Percentiles rank a stretch among this genome's conserved stretches.
Conservation (phyloP, 2,888 invertebrate species). For the Leptopterna dolabrata region DNA sequence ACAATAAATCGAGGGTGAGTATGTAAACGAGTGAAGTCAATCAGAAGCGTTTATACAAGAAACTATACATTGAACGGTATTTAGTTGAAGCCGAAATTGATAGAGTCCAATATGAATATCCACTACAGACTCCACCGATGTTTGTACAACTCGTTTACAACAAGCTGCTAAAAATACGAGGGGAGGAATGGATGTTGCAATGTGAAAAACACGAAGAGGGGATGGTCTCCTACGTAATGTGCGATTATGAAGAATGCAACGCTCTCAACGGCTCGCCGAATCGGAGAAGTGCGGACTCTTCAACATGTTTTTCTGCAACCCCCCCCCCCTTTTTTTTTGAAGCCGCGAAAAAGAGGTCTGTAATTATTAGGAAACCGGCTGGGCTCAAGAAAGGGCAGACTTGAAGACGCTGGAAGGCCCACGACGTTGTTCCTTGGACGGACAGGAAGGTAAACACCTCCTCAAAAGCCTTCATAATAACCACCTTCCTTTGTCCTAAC, state of each 20-base stretch:
- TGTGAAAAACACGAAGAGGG: no score
- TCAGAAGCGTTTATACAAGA: no score
- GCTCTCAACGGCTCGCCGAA: background rate
- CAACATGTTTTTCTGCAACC: background rate
- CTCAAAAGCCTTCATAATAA: constrained; percentile 25
- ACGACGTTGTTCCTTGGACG: background rate
- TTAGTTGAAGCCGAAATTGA: no score
- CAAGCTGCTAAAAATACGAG: no score
- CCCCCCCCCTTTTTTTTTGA: background rate
- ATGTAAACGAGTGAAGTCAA: no score
- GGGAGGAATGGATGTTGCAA: no score
- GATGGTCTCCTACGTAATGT: background rate
- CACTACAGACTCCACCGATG: no score
- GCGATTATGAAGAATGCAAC: background rate
- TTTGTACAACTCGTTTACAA: no score
- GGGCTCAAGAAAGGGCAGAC: constrained; percentile 5
- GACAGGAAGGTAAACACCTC: constrained; percentile 41
- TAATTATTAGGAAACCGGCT: background rate
- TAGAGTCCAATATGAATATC: no score
- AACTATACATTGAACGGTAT: no score
- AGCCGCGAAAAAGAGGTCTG: constrained; percentile 1
- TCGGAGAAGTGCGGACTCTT: background rate
- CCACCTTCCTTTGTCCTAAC: constrained; percentile 26
- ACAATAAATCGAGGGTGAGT: no score
- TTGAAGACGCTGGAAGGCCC: constrained; percentile 4